Evolutionary conservation across 2,888 invertebrate genomes (phyloP), one percentile per base, ranked within the genome.

Genomic region (Hartigia nigra): DNA sequence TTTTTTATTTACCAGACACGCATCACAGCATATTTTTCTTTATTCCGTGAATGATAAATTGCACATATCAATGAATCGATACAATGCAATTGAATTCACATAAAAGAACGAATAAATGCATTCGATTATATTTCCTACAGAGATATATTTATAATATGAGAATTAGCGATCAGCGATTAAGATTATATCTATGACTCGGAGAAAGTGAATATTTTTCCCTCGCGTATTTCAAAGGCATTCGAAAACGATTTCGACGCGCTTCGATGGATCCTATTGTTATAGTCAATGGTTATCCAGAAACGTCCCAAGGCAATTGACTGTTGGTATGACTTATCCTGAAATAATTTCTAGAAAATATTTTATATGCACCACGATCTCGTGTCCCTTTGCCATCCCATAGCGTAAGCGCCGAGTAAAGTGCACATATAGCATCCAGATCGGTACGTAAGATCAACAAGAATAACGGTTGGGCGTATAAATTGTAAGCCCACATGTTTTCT

Each of bases 261-360:
- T 55, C 55, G 55, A 23, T 55, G 55, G 14, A 5, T 55, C 23
- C 23, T 23, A 55, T 55, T 23, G 55, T 55, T 23, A 55, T 55
- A 23, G 55, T 55, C 23, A 55, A 55, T 23, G 9, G 2, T 23
- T 23, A 0, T 9, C 55, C 23, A 55, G 23, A 23, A 23, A 9
- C 55, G 23, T 23, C 23, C 23, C 55, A 23, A 55, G 9, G 14
- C 23, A 23, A 55, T 55, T 9, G 55, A 55, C 23, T 55, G 23
- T 55, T 9, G 12, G 31, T 32, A 31, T 12, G 72, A 31, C 12
- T 69, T n/a, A 72, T 31, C 12, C 4, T 23, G 9, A 72, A 72
- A 34, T 72, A 34, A 72, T 72, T 72, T 72, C 31, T 31, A 72
- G 72, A 72, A 72, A 31, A 34, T 72, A 31, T 31, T 72, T 34